Evolutionary conservation across 2,888 invertebrate genomes (phyloP), one percentile per base, ranked within the genome.

Genomic region (Apotomis betuletana): DNA sequence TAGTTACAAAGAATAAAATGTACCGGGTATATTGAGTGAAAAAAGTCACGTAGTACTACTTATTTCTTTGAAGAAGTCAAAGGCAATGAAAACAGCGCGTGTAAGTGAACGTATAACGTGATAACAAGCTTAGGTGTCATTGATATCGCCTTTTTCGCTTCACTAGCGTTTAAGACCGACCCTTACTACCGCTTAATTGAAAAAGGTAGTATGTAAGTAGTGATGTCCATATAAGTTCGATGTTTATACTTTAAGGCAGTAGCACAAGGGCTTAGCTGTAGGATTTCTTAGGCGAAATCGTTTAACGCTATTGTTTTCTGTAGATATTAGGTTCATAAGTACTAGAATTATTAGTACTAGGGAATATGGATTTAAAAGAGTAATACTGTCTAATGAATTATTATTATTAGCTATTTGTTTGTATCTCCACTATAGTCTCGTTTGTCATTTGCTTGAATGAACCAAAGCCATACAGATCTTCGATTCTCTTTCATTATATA

Each of bases 81-180:
- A 10, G 9, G 10, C 49, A 10, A 41, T 52, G 15, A 44, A 54
- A 13, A 13, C 10, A 38, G 5, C 64, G 44, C 9, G 57, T 49
- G 58, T 64, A 59, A 70, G 27, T 70, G 57, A 70, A 55, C 58
- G 55, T 64, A 10, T 57, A 62, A 46, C 61, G 10, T 49, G 58
- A 38, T 60, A 67, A 67, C 59, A 72, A 73, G 65, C 67, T 58
- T 57, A 46, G 27, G 44, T 54, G 61, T 49, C 57, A 67, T 77
- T 74, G 83, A 84, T 85, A 85, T 84, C 82, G 81, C 79, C 76
- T 84, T 86, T 84, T 83, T 82, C 83, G 70, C 74, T 68, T 73
- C 71, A 76, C 76, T 79, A 77, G 74, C 61, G 77, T 77, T 77
- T 75, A 77, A 78, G 77, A 73, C 74, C 73, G 59, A 62, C 70